Percentiles rank a stretch among this genome's conserved stretches.
Evolutionary conservation across 2,888 invertebrate genomes (phyloP).

Genomic region (Halictus ligatus): DNA sequence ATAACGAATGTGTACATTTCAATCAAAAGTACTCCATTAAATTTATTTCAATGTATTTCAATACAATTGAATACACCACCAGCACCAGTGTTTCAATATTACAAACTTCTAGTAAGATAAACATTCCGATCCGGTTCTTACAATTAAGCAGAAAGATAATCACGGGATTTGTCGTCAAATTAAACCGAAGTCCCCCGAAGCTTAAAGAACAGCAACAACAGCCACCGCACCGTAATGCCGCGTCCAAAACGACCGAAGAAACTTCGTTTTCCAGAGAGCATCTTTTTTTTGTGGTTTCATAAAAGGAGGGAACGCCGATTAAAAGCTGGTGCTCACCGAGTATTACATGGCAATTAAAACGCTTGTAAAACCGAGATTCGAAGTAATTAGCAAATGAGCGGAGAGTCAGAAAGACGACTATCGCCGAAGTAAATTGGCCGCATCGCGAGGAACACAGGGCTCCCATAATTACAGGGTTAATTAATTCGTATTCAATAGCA

Average conservation of each 20-base stretch:
- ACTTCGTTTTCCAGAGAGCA: background rate
- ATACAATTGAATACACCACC: too few relatives aligned
- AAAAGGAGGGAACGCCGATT: constrained; percentile 12
- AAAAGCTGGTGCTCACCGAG: constrained; percentile 5
- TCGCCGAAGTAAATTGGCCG: constrained; percentile 48
- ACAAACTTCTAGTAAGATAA: background rate
- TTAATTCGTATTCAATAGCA: constrained; percentile 34
- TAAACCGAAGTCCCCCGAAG: background rate
- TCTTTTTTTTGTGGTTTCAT: background rate
- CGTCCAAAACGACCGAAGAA: background rate
- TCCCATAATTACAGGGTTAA: constrained; percentile 39
- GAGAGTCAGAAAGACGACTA: constrained; percentile 44
- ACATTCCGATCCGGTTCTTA: background rate
- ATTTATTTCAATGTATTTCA: too few relatives aligned
- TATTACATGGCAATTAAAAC: constrained; percentile 39
- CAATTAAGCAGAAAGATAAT: background rate
- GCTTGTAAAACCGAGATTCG: constrained; percentile 21
- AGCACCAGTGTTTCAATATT: too few relatives aligned
- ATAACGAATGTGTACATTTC: too few relatives aligned
- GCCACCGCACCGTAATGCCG: background rate
- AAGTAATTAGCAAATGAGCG: constrained; percentile 44
- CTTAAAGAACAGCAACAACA: background rate
- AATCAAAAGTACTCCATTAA: too few relatives aligned
- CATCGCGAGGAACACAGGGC: constrained; percentile 33
- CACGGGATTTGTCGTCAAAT: background rate